Conservation (phyloP, 2,797 vertebrate genomes). For the Chromis chromis region DNA sequence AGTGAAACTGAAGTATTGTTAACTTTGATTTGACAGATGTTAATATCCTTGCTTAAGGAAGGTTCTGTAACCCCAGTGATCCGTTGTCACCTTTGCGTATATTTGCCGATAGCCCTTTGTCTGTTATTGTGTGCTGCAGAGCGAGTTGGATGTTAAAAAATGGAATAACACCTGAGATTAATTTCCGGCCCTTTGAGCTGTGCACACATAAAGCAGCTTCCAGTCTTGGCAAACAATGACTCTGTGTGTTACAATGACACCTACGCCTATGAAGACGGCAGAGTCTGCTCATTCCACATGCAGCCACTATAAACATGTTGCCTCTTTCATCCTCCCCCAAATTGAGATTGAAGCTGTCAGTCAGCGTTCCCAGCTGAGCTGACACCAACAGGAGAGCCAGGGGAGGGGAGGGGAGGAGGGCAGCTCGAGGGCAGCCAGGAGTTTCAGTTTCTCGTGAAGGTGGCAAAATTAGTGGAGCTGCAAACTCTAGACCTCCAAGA, state of each 20-base stretch:
- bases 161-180: slow-evolving; percentile 54
- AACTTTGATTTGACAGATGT: slow-evolving; percentile 6
- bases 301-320: slow-evolving; percentile 4
- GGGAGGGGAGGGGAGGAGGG: slow-evolving; percentile 5
- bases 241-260: slow-evolving; percentile 30
- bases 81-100: slow-evolving; percentile 8
- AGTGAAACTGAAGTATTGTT: not conserved
- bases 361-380: slow-evolving; percentile 38
- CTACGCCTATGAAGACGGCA: slow-evolving; percentile 3
- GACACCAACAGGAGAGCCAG: slow-evolving; percentile 18
- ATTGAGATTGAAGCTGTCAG: slow-evolving; percentile 31
- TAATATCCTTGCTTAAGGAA: slow-evolving; percentile 8
- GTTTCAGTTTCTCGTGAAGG: slow-evolving; percentile 12
- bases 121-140: slow-evolving; percentile 36
- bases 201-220: slow-evolving; percentile 27
- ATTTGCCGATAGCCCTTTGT: slow-evolving; percentile 24
- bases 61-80: not conserved
- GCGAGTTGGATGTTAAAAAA: slow-evolving; percentile 48
- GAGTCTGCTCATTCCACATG: slow-evolving; percentile 27
- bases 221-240: slow-evolving; percentile 20
- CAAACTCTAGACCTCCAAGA: slow-evolving; percentile 34
- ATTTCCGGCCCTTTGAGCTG: slow-evolving; percentile 59
- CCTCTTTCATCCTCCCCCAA: slow-evolving; percentile 16
- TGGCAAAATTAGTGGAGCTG: slow-evolving; percentile 32
- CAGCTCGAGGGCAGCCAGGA: slow-evolving; percentile 11